These are phyloP conservation scores for Ctenicera cuprea DNA, from an alignment of 2,888 invertebrate genomes.

Conservation along the genomic window DNA sequence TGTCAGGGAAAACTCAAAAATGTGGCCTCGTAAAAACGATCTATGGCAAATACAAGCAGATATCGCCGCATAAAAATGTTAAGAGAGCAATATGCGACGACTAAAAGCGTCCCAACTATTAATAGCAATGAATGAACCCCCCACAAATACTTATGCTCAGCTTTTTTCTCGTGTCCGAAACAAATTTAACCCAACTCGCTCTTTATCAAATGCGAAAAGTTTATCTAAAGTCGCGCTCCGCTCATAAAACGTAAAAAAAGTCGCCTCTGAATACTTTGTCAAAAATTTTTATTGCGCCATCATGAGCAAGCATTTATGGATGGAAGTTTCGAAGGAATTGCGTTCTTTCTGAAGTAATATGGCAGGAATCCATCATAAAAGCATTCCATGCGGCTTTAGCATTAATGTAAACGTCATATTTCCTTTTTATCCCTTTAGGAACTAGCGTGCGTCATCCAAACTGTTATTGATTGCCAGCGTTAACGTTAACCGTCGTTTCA, in stretches of 20 bases:
- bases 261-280: slow-evolving; percentile 62
- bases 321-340: slow-evolving; percentile 64
- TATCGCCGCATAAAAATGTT: slow-evolving; percentile 39
- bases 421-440: slow-evolving; percentile 64
- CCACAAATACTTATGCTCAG: slow-evolving; percentile 24
- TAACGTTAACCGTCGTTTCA: slow-evolving; percentile 50
- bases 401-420: slow-evolving; percentile 68
- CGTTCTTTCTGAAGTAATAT: slow-evolving; percentile 64
- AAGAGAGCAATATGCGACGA: slow-evolving; percentile 19
- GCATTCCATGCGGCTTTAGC: slow-evolving; percentile 66
- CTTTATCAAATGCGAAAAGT: slow-evolving; percentile 38
- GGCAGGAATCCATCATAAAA: slow-evolving; percentile 68
- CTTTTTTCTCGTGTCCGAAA: slow-evolving; percentile 9
- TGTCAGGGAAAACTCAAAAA: slow-evolving; percentile 44
- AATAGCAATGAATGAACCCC: slow-evolving; percentile 35
- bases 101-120: slow-evolving; percentile 36
- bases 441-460: slow-evolving; percentile 62
- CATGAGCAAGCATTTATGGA: slow-evolving; percentile 63
- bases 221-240: slow-evolving; percentile 36
- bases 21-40: slow-evolving; percentile 48
- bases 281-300: slow-evolving; percentile 65
- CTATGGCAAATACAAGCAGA: slow-evolving; percentile 42
- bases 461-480: slow-evolving; percentile 63
- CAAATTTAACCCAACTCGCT: slow-evolving; percentile 9
- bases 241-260: slow-evolving; percentile 39